Evolutionary conservation across 2,888 invertebrate genomes (phyloP), one percentile per base, ranked within the genome.

Genomic region (Dryococelus australis): DNA sequence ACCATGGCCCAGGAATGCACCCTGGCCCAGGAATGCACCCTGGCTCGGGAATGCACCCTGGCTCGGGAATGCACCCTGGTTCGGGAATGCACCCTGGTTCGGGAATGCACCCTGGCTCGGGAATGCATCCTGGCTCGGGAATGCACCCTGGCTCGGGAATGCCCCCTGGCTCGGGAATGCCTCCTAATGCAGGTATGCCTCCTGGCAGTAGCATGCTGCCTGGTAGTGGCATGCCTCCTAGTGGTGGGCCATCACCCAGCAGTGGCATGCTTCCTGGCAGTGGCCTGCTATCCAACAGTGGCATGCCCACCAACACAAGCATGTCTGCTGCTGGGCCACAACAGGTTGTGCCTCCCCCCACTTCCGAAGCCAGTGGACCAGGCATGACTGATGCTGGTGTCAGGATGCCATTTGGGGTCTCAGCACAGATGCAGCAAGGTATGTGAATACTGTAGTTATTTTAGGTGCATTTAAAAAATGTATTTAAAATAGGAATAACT

Each of bases 291-390:
- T 20, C 65, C 6, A 88, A 81, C 85, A 87, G n/a, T 87, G 26
- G 26, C 26, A 16, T 20, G 87, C 87, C 86, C 88, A 89, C 53
- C 88, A 87, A 43, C 86, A 47, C 88, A 83, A 12, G 47, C 47
- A 47, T 47, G 47, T 12, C 6, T 9, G 9, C 65, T 88, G 87
- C 35, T 87, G 43, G 88, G 84, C 9, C 9, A 6, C 47, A 9
- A 6, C 65, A 13, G 20, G 65, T 65, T 47, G 92, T 93, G 0
- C 92, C 92, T 5, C 92, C 92, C 5, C 92, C 92, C 90, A 88
- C 92, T 92, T 85, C 92, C 92, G n/a, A 91, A 86, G 86, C 87
- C 28, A 87, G 27, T 35, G 47, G 85, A 78, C 87, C 87, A 51
- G 89, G 87, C 12, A 84, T 87, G n/a, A 85, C 53, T 85, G 88